Evolutionary conservation across 2,888 invertebrate genomes (phyloP).

Genomic region (Tenthredo mesomela): DNA sequence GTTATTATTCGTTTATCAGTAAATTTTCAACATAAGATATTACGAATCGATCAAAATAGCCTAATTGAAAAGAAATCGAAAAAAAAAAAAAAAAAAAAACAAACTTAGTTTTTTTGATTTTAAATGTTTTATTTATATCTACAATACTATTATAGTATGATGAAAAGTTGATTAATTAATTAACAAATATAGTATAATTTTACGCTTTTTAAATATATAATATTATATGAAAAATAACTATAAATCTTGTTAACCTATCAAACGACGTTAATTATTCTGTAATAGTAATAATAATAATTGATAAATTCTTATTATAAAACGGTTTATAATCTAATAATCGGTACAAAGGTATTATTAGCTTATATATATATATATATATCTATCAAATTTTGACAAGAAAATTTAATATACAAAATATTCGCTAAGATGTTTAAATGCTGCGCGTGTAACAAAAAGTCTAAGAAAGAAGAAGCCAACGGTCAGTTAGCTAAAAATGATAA

Average conservation of each 20-base stretch:
- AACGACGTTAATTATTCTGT: slow-evolving; percentile 12
- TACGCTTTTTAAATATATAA: background rate
- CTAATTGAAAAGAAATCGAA: background rate
- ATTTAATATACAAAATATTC: background rate
- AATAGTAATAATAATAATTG: too few species aligned
- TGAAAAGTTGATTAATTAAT: background rate
- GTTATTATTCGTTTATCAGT: background rate
- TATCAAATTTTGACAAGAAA: background rate
- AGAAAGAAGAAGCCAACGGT: slow-evolving; percentile 64
- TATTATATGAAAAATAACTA: background rate
- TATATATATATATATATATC: background rate
- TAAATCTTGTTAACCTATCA: background rate
- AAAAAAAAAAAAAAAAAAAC: too few species aligned
- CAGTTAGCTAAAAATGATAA: background rate
- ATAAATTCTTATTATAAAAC: background rate
- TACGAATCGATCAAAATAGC: background rate
- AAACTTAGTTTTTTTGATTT: background rate
- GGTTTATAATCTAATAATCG: background rate
- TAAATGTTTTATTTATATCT: background rate
- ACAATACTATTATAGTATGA: too few species aligned
- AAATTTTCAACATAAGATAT: background rate
- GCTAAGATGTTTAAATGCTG: slow-evolving; percentile 74
- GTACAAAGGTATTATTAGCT: slow-evolving; percentile 20
- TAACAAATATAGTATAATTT: background rate
- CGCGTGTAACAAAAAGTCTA: slow-evolving; percentile 69